phyloP scores from a whole-genome alignment of 2,888 invertebrate genomes.

The Hyalella azteca region DNA sequence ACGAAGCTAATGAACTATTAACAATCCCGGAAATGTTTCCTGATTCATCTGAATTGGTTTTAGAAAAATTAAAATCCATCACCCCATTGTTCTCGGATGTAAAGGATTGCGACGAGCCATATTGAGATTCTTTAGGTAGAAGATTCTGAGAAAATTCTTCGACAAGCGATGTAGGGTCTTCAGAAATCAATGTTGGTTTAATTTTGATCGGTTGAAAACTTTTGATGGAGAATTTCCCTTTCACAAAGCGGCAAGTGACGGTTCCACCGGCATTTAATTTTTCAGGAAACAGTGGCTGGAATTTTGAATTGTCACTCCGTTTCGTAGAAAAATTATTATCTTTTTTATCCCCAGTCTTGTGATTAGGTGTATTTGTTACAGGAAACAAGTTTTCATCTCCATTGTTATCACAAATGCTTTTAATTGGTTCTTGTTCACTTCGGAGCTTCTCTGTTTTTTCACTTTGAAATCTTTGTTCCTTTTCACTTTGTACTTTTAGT shows the following conservation, averaged over 20 bases:
- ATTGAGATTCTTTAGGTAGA: no score
- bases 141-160: no score
- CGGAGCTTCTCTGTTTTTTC: no score
- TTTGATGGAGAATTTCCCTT: conserved; percentile 12
- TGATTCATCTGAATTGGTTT: no score
- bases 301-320: neutral
- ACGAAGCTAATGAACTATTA: no score
- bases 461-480: no score
- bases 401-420: neutral
- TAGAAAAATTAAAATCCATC: no score
- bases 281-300: neutral
- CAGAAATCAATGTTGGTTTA: neutral
- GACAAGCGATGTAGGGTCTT: neutral
- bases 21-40: no score
- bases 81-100: no score
- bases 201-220: neutral
- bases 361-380: neutral
- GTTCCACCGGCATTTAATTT: neutral
- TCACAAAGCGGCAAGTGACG: neutral
- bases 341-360: neutral
- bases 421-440: neutral
- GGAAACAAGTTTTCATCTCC: neutral
- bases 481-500: no score
- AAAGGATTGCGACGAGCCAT: no score
- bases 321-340: neutral